Evolutionary conservation across 2,113 vertebrate genomes (phyloP).

Genomic region (Lucifuga dentata): DNA sequence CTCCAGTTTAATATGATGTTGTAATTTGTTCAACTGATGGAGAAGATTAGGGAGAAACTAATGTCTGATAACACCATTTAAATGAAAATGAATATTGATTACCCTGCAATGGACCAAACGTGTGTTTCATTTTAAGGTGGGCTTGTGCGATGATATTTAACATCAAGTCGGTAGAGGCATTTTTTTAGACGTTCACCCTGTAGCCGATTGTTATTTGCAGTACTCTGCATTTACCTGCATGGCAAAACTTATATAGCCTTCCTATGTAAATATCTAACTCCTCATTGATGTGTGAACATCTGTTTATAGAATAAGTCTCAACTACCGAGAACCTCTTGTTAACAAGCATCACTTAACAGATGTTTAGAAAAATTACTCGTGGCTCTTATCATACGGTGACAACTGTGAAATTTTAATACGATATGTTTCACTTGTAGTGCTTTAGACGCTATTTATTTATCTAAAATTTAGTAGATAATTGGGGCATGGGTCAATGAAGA

Average conservation of each 20-base stretch:
- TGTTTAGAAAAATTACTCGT: slow-evolving; percentile 42
- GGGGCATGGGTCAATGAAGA: too few relatives aligned
- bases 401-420: too few relatives aligned
- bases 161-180: background rate
- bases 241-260: slow-evolving; percentile 17
- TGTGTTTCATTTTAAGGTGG: slow-evolving; percentile 23
- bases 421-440: too few relatives aligned
- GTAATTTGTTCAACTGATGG: slow-evolving; percentile 58
- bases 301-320: slow-evolving; percentile 40
- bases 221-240: too few relatives aligned
- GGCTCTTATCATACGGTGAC: background rate
- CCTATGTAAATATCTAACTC: slow-evolving; percentile 9
- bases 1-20: slow-evolving; percentile 42
- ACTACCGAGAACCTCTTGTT: slow-evolving; percentile 45
- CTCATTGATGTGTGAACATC: slow-evolving; percentile 43
- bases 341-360: slow-evolving; percentile 38
- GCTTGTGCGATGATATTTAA: slow-evolving; percentile 10
- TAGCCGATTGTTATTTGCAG: background rate
- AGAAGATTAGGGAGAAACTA: slow-evolving; percentile 46
- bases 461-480: too few relatives aligned
- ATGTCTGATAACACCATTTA: slow-evolving; percentile 33
- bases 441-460: too few relatives aligned
- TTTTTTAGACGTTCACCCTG: slow-evolving; percentile 18
- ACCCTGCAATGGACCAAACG: slow-evolving; percentile 1
- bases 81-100: slow-evolving; percentile 38